phyloP scores from a whole-genome alignment of 92 coral and sea anemone species.

The Zoanthus solanderi region DNA sequence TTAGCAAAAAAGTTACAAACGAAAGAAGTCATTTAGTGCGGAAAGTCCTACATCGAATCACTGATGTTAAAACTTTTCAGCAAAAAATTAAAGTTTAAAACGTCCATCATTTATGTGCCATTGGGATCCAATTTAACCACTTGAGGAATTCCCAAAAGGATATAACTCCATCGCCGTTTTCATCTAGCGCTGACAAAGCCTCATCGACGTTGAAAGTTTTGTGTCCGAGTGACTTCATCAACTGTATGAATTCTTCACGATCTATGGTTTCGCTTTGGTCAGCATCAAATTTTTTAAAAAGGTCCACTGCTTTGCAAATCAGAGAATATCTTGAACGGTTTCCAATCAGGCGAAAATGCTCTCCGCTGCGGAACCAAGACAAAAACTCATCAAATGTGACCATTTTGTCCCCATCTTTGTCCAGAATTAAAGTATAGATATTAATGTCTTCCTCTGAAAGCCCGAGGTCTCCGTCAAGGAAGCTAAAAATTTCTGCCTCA shows the following conservation, averaged over 20 bases:
- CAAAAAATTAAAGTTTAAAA: no score
- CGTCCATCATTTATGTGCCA: conserved; percentile 2
- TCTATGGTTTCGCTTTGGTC: conserved; percentile 74
- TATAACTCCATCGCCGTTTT: conserved; percentile 70
- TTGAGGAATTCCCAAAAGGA: conserved; percentile 80
- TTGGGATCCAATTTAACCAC: conserved; percentile 82
- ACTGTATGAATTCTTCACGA: conserved; percentile 59
- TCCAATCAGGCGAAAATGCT: conserved; percentile 8
- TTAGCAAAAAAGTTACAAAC: no score
- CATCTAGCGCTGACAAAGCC: conserved; percentile 65
- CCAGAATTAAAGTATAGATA: conserved; percentile 10
- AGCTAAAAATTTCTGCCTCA: conserved; percentile 54
- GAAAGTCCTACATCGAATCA: no score
- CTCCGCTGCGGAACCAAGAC: conserved; percentile 37
- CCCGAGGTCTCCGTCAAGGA: conserved; percentile 77
- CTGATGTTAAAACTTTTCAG: no score
- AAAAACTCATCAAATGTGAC: conserved; percentile 32
- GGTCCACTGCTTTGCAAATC: conserved; percentile 66
- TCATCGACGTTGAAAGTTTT: conserved; percentile 53
- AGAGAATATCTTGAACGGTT: conserved; percentile 17
- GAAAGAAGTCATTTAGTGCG: no score
- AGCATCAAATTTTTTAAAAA: conserved; percentile 73
- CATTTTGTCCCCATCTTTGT: conserved; percentile 31
- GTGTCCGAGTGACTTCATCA: conserved; percentile 73
- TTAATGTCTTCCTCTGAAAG: conserved; percentile 30